Base-by-base conservation (phyloP, 1,140 invertebrate species). In the Drosophila pseudoobscura region DNA sequence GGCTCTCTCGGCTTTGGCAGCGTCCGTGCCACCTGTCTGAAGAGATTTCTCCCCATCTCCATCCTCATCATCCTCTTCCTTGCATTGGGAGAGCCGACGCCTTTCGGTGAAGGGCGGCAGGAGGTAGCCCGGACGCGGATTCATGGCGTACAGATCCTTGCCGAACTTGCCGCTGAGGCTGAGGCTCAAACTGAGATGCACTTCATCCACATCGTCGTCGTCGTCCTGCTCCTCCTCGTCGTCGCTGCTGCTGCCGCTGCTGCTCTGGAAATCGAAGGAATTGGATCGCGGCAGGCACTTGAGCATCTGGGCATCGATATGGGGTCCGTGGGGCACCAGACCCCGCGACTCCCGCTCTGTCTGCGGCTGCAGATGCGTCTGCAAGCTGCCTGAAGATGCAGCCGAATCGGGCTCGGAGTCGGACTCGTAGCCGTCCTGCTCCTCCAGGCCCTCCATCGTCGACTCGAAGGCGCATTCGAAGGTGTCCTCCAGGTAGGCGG, bases 51-150 rank as follows among this genome's bases (percentile, higher is more conserved):
- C 78, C 2, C 65, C 58, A 13, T 65, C 69, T 54, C 93, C 94
- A 52, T 94, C 94, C 49, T 95, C 95, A 89, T 96, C 96, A 77
- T 96, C 95, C 91, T 96, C 96, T 78, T 96, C 96, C 31, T 95
- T 94, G 84, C 96, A 96, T 90, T 96, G 95, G 6, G 96, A 96
- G 52, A 96, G 90, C 2, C 96, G 93, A n/a, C 96, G 93, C 0
- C 93, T 91, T 91, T 94, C 94, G 84, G 93, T 60, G 91, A 94
- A 93, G 61, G 94, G 88, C 85, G 94, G 91, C 74, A 94, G 75
- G 20, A 87, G 35, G 35, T 87, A 88, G 75, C 94, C 73, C 69
- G 88, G 75, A 24, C 91, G 71, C 44, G 77, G 77, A 51, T 88
- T 78, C 24, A 44, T 35, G 24, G 66, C 46, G 45, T 87, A 89